Conservation (phyloP, 1,140 invertebrate species). For the Charaxes varanes region DNA sequence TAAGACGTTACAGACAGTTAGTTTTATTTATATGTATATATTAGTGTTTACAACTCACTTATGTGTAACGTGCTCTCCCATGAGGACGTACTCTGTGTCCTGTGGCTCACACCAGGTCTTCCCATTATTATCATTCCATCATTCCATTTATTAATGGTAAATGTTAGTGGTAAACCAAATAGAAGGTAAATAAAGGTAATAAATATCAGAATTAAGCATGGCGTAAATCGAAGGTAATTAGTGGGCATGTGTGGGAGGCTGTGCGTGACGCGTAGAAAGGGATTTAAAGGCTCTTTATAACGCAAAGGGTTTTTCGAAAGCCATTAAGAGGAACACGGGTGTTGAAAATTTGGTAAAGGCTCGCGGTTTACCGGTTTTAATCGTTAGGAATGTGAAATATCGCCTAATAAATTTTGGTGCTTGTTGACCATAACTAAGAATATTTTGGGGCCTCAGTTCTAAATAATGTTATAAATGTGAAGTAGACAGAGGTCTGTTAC, state of each 20-base stretch:
- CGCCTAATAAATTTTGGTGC: too few species aligned
- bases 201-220: conserved; percentile 33
- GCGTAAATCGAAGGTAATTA: conserved; percentile 61
- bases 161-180: too few species aligned
- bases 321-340: conserved; percentile 10
- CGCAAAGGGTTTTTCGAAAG: conserved; percentile 20
- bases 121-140: too few species aligned
- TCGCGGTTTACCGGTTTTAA: neutral
- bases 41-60: conserved; percentile 74
- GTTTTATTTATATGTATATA: too few species aligned
- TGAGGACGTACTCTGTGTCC: conserved; percentile 84
- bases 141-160: too few species aligned
- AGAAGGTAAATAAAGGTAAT: conserved; percentile 42
- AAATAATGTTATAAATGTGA: too few species aligned
- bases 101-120: conserved; percentile 85
- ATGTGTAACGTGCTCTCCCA: conserved; percentile 86
- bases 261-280: conserved; percentile 44
- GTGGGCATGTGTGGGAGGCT: conserved; percentile 23
- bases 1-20: too few species aligned
- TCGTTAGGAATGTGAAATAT: neutral
- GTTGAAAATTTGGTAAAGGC: conserved; percentile 5
- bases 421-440: too few species aligned
- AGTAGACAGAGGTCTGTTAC: too few species aligned
- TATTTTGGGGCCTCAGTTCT: too few species aligned
- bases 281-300: conserved; percentile 46